Evolutionary conservation across 2,888 invertebrate species (phyloP), one percentile per base, ranked within the genome.

Genomic region (Epinotia demarniana): DNA sequence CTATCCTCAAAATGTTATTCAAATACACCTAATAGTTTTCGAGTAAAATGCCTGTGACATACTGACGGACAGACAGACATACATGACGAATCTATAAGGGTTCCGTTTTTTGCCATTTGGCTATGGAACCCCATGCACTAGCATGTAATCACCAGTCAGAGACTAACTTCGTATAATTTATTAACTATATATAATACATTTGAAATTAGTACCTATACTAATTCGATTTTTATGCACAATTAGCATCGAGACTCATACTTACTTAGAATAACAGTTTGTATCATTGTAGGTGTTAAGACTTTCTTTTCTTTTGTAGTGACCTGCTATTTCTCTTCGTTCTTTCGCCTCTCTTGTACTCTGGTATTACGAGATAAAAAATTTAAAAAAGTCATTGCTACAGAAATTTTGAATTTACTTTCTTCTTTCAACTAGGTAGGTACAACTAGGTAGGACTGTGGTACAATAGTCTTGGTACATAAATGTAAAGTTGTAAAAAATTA

Each of bases 191-290:
- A 27, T 27, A 27, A 27, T 27, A 39, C 9, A 39, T 39, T 39
- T 39, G 9, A 39, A 2, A 39, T 39, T 9, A 39, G 39, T 39
- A n/a, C n/a, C n/a, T n/a, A 39, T 9, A 39, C 9, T 9, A 39
- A 39, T 8, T 9, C 9, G 9, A 39, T 39, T 39, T 9, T 11
- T 39, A 5, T 9, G 33, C 5, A 33, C 39, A 39, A 60, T 9
- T 27, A 61, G 13, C 4, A 9, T 33, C 61, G 18, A 8, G n/a
- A 27, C 11, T 39, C 19, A 11, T 23, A 66, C 66, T 33, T 55
- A 66, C 66, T 27, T n/a, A 49, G 27, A 66, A 66, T 66, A 46
- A 46, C 16, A 27, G 27, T 18, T 18, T 11, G 33, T 18, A 66
- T 66, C 66, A 66, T 55, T 53, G 8, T 33, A 6, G 16, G 27